phyloP scores from a whole-genome alignment of 2,797 vertebrate genomes.

The Myripristis jacobus region DNA sequence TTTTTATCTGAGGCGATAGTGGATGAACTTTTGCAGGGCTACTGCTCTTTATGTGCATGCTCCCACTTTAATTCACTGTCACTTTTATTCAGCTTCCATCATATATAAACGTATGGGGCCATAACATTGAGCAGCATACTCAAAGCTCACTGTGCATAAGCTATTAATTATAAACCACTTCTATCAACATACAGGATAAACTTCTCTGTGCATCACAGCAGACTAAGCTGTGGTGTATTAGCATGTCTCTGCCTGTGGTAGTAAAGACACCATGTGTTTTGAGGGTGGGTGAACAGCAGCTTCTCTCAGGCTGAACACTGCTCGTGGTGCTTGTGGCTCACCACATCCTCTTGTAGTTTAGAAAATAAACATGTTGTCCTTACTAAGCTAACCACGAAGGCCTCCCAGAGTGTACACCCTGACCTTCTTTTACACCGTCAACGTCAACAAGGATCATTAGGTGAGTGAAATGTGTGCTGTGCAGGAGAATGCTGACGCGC shows the following conservation, averaged over 20 bases:
- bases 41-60: background rate
- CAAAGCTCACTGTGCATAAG: conserved; percentile 20
- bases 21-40: background rate
- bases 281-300: conserved; percentile 55
- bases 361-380: conserved; percentile 82
- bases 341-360: conserved; percentile 83
- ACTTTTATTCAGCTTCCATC: background rate
- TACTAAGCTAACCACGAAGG: conserved; percentile 66
- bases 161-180: conserved; percentile 52
- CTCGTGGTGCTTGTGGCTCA: conserved; percentile 66
- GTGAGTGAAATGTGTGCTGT: conserved; percentile 36
- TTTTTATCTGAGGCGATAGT: too few relatives aligned
- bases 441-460: conserved; percentile 59
- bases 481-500: conserved; percentile 1
- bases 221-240: conserved; percentile 4
- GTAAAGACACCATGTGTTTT: conserved; percentile 58
- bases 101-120: conserved; percentile 1
- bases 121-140: background rate
- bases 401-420: conserved; percentile 63
- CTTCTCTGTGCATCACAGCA: background rate
- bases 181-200: conserved; percentile 33
- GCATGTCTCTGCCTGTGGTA: conserved; percentile 30
- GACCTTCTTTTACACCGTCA: conserved; percentile 64
- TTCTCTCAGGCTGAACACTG: conserved; percentile 55
- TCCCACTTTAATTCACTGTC: background rate